phyloP scores from a whole-genome alignment of 2,888 invertebrate genomes.

The Nesidiocoris tenuis region DNA sequence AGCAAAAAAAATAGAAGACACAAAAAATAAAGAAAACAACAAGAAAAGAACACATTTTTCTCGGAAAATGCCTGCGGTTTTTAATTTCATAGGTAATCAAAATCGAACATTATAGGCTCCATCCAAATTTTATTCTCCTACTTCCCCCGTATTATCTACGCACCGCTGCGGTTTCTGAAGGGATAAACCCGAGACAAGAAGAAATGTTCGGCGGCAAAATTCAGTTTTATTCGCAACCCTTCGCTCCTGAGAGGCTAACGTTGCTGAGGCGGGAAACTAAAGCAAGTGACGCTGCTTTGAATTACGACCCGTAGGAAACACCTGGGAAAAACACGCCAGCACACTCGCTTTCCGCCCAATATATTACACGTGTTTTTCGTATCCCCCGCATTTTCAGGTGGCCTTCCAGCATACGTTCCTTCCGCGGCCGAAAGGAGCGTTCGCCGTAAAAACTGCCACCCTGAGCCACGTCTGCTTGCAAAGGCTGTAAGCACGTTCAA shows the following conservation, averaged over 20 bases:
- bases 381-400: neutral
- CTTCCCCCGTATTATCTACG: no score
- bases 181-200: neutral
- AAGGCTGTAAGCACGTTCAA: no score
- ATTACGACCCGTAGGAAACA: neutral
- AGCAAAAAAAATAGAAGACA: no score
- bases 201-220: neutral
- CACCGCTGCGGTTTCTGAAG: no score
- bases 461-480: no score
- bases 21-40: no score
- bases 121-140: no score
- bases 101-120: no score
- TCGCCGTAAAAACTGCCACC: no score
- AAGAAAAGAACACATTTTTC: no score
- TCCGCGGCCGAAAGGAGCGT: neutral
- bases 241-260: neutral
- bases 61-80: no score
- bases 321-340: neutral
- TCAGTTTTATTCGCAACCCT: neutral
- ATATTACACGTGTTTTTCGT: neutral
- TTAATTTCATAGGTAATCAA: no score
- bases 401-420: neutral
- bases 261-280: neutral
- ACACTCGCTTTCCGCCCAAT: neutral
- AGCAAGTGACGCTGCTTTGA: neutral